phyloP scores from a whole-genome alignment of 1,140 invertebrate species.

The Cylas formicarius region DNA sequence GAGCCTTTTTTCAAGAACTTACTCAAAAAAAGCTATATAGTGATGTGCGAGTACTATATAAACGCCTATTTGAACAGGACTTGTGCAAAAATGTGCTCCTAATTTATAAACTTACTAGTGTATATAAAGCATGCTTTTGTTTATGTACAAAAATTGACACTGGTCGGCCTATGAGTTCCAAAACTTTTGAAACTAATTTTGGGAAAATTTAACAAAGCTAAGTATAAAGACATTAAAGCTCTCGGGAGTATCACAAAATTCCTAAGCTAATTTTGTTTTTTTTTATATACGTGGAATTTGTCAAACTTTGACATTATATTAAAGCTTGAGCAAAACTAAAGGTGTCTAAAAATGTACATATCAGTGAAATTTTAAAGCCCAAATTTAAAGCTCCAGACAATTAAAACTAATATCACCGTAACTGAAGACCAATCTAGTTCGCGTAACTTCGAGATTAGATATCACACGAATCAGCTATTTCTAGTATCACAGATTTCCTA shows the following conservation, averaged over 20 bases:
- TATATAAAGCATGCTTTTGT: conserved; percentile 28
- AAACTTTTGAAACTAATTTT: conserved; percentile 5
- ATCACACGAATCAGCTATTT: not conserved
- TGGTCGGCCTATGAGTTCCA: conserved; percentile 32
- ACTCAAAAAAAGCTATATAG: conserved; percentile 24
- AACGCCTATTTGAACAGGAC: conserved; percentile 19
- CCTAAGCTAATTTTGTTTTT: not conserved
- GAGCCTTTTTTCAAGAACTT: conserved; percentile 25
- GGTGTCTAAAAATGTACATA: conserved; percentile 22
- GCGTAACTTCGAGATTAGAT: too few species aligned
- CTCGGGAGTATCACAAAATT: not conserved
- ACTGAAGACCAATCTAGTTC: not conserved
- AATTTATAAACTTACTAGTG: conserved; percentile 17
- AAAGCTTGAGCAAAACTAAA: conserved; percentile 41
- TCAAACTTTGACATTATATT: conserved; percentile 21
- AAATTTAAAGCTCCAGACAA: not conserved
- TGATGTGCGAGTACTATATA: conserved; percentile 19
- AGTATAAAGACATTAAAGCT: too few species aligned
- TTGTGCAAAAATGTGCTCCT: conserved; percentile 12
- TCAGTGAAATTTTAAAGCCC: not conserved
- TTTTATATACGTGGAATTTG: not conserved
- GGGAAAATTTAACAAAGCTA: conserved; percentile 3
- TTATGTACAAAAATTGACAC: conserved; percentile 38
- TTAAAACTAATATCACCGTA: not conserved
- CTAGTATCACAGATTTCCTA: conserved; percentile 9